Base-by-base conservation (phyloP, 2,797 vertebrate genomes). In the Poeciliopsis infans region DNA sequence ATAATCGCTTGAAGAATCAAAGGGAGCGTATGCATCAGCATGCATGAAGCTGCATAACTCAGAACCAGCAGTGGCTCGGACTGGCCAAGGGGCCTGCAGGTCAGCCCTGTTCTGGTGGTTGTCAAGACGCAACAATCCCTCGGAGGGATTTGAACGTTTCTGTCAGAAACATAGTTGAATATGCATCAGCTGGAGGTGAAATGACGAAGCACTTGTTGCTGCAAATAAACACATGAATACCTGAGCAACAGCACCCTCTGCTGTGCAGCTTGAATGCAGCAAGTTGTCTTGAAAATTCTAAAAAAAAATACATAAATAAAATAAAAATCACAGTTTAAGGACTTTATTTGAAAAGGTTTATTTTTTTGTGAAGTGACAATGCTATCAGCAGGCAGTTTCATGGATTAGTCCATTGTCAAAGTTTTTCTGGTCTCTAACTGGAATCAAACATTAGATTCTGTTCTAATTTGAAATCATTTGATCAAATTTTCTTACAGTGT, bases 71-170 rank as follows among this genome's bases (percentile, higher is more conserved):
- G 43, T n/a, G 13, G 72, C 64, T 36, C 33, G 33, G 79, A 78
- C 10, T 12, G 75, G 23, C 70, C 15, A 28, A 0, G 82, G 33
- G 36, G 43, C 16, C 47, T 77, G 57, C 0, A 64, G 70, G 64
- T 0, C 5, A 28, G 81, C 43, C 68, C 20, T 61, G 33, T 79
- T 36, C 95, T 94, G 86, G 96, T 97, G 84, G 95, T 97, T 87
- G 95, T 97, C 87, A 92, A 96, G 86, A 97, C 79, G 97, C 59
- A 97, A 94, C 90, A 96, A 96, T n/a, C 97, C 96, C 3, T 96
- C 43, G 18, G 69, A 94, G 91, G 97, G 76, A 69, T 18, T 68
- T 5, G 51, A 78, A 77, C 6, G 72, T 31, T n/a, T 69, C 89
- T 91, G 61, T n/a, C 45, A 77, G n/a, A 73, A 77, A 80, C 3